phyloP scores from a whole-genome alignment of 2,888 invertebrate species.

The Tachina fera region DNA sequence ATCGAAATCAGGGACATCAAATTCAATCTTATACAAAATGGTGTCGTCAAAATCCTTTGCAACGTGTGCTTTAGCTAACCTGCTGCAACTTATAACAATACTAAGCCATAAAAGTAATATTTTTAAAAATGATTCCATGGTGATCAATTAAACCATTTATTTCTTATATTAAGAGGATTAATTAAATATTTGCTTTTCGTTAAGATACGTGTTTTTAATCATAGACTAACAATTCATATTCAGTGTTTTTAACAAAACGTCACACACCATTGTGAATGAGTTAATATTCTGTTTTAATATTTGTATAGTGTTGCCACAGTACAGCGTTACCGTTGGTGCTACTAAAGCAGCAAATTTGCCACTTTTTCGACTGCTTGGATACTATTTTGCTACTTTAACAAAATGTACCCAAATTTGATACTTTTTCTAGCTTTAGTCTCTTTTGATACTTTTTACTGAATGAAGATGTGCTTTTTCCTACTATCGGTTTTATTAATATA shows the following conservation, averaged over 20 bases:
- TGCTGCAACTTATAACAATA: neutral
- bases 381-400: too few relatives aligned
- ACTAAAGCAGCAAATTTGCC: too few relatives aligned
- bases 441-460: too few relatives aligned
- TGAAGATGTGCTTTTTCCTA: too few relatives aligned
- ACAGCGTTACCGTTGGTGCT: too few relatives aligned
- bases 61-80: conserved; percentile 84
- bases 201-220: conserved; percentile 59
- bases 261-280: conserved; percentile 16
- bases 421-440: too few relatives aligned
- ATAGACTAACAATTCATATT: too few relatives aligned
- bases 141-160: neutral
- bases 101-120: neutral
- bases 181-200: neutral
- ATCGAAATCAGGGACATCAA: conserved; percentile 86
- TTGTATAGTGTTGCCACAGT: neutral
- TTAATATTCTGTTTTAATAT: neutral
- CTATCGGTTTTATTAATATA: too few relatives aligned
- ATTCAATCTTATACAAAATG: conserved; percentile 89
- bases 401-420: too few relatives aligned
- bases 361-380: too few relatives aligned
- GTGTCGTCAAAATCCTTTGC: conserved; percentile 92
- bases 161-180: neutral
- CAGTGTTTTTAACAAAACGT: conserved; percentile 38
- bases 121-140: neutral